These are phyloP conservation scores for Miichthys miiuy DNA, from an alignment of 2,797 vertebrate genomes.

Conservation along the genomic window DNA sequence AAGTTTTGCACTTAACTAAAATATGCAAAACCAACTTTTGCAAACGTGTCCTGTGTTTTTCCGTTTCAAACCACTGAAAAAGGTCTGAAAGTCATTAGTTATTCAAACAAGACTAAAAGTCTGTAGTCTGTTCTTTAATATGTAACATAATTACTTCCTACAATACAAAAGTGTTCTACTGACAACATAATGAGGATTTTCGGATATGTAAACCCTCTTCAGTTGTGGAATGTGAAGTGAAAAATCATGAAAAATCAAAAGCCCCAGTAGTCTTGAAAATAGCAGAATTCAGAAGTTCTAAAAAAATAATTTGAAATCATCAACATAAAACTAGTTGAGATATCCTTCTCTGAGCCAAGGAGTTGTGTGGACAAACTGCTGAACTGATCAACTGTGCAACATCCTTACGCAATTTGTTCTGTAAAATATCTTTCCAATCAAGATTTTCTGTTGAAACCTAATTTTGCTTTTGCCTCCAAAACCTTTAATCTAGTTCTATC, in stretches of 20 bases:
- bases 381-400: neutral
- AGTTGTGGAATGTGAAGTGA: neutral
- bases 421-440: neutral
- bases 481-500: neutral
- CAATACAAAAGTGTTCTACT: neutral
- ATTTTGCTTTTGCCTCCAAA: neutral
- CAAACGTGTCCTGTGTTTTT: neutral
- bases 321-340: neutral
- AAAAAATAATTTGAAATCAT: neutral
- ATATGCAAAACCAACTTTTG: conserved; percentile 6
- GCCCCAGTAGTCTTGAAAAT: neutral
- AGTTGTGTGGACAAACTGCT: neutral
- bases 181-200: neutral
- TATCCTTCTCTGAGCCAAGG: neutral
- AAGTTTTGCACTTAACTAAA: conserved; percentile 13
- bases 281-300: neutral
- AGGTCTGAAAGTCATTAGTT: neutral
- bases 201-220: neutral
- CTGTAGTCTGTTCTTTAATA: neutral
- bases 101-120: neutral
- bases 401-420: neutral
- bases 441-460: neutral
- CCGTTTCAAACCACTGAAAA: neutral
- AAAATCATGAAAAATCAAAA: neutral
- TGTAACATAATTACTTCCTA: neutral